These are phyloP conservation scores for Lithobates sylvaticus DNA, from an alignment of 2,797 vertebrate species.

Conservation along the genomic window DNA sequence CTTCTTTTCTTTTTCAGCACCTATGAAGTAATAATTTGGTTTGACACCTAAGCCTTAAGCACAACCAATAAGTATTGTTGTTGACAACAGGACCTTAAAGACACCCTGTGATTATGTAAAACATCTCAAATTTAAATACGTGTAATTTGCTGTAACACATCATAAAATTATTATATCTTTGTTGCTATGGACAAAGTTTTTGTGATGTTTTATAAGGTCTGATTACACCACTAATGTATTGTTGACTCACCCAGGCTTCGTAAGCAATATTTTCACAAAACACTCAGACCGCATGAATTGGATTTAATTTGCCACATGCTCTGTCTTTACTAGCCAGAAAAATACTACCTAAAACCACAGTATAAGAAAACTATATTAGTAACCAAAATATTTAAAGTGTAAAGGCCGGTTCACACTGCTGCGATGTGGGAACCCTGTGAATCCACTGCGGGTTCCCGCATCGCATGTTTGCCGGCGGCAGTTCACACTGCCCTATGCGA, in stretches of 20 bases:
- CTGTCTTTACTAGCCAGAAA: neutral
- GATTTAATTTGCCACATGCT: neutral
- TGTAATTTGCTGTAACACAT: neutral
- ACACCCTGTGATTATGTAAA: neutral
- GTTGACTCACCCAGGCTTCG: neutral
- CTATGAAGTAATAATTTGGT: conserved; percentile 11
- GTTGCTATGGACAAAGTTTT: neutral
- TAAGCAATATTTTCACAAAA: neutral
- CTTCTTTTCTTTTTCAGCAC: conserved; percentile 5
- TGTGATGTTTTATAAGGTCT: neutral
- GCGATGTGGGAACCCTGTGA: no score
- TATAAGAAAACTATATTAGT: no score
- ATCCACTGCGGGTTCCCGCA: no score
- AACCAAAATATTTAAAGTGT: no score
- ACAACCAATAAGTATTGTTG: conserved; percentile 15
- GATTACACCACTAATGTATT: neutral
- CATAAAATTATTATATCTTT: neutral
- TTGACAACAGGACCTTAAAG: conserved; percentile 12
- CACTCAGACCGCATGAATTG: neutral
- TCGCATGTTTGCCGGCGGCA: no score
- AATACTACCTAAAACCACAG: no score
- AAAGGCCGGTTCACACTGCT: no score
- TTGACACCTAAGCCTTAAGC: conserved; percentile 39
- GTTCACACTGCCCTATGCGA: no score
- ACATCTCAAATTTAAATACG: neutral